These are phyloP conservation scores for human (Homo sapiens) DNA, from an alignment of 2,113 vertebrate genomes.

Conservation along the genomic window GRCh38 chr16:5546001-5546500, in stretches of 20 bases:
- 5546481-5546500: not conserved
- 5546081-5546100: not conserved
- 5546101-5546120: not conserved
- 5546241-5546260: not conserved
- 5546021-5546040: not conserved
- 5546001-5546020: conserved; percentile 14
- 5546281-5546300: not conserved
- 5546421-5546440: not conserved
- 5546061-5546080: not conserved
- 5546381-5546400: not conserved
- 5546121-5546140: not conserved
- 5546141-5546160: not conserved
- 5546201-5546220: not conserved
- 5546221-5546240: not conserved
- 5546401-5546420: not conserved
- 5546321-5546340: not conserved
- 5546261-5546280: not conserved
- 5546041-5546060: not conserved
- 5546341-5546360: not conserved
- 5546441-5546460: not conserved
- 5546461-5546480: not conserved
- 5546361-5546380: not conserved
- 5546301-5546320: not conserved
- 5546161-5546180: not conserved
- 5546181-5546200: not conserved